Percentiles rank a stretch among this genome's conserved stretches.
These are phyloP conservation scores for Brassicogethes aeneus DNA, from an alignment of 2,888 invertebrate species.

Conservation along the genomic window DNA sequence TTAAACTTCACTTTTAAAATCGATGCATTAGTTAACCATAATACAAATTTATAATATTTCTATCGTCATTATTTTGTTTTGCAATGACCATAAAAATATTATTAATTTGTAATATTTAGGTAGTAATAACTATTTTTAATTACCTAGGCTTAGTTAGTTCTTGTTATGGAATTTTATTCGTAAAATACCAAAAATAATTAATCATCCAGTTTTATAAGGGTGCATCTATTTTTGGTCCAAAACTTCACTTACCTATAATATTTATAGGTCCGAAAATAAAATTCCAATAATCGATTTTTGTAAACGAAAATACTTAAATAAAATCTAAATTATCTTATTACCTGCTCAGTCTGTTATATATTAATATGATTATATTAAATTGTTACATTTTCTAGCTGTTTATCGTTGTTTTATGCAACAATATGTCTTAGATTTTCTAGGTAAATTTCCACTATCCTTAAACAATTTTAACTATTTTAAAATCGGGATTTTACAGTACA, in stretches of 20 bases:
- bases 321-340: background rate
- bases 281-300: background rate
- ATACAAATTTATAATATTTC: constrained; percentile 1
- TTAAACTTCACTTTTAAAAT: background rate
- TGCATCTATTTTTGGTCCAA: too few relatives aligned
- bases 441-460: constrained; percentile 1
- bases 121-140: background rate
- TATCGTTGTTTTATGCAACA: background rate
- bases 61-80: constrained; percentile 4
- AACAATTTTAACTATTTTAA: constrained; percentile 2
- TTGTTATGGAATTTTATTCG: constrained; percentile 1
- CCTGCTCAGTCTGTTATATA: background rate
- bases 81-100: background rate
- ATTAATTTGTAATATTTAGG: background rate
- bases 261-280: too few relatives aligned
- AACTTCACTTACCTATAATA: too few relatives aligned
- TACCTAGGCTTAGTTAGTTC: constrained; percentile 2
- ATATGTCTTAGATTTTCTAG: constrained; percentile 10
- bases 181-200: background rate
- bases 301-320: background rate
- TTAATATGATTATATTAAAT: background rate
- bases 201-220: too few relatives aligned
- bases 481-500: background rate
- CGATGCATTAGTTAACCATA: constrained; percentile 1
- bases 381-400: background rate